Evolutionary conservation across 2,888 invertebrate species (phyloP).

Genomic region (Liodrosophila aerea): DNA sequence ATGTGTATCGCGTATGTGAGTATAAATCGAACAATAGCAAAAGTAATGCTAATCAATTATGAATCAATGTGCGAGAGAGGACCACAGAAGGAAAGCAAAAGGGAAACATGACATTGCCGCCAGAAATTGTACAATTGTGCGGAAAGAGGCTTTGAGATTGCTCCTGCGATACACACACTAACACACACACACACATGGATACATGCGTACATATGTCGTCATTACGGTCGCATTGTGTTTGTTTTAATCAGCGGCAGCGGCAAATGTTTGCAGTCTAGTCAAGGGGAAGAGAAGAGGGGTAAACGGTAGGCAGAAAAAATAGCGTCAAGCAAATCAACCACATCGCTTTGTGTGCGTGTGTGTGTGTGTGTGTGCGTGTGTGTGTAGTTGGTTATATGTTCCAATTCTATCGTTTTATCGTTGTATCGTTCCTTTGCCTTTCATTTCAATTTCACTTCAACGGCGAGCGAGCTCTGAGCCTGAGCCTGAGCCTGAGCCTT

Average conservation of each 20-base stretch:
- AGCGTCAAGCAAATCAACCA: slow-evolving; percentile 62
- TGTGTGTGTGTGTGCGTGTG: slow-evolving; percentile 8
- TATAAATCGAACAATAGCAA: slow-evolving; percentile 66
- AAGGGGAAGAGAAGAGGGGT: slow-evolving; percentile 17
- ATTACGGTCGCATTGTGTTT: slow-evolving; percentile 75
- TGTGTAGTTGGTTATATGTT: slow-evolving; percentile 11
- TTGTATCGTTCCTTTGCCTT: slow-evolving; percentile 35
- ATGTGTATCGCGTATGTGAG: slow-evolving; percentile 5
- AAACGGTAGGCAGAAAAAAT: slow-evolving; percentile 29
- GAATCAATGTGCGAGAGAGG: slow-evolving; percentile 65
- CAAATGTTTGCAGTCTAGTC: slow-evolving; percentile 62
- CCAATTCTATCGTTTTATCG: slow-evolving; percentile 46
- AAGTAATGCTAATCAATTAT: slow-evolving; percentile 77
- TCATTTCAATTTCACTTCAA: slow-evolving; percentile 56
- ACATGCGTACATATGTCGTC: slow-evolving; percentile 68
- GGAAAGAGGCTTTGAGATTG: slow-evolving; percentile 66
- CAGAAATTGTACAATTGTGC: slow-evolving; percentile 76
- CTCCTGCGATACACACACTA: slow-evolving; percentile 23
- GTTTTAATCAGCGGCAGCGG: slow-evolving; percentile 72
- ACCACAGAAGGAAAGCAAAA: slow-evolving; percentile 35
- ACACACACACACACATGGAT: not conserved
- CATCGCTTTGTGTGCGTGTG: slow-evolving; percentile 11
- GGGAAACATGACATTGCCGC: slow-evolving; percentile 32
- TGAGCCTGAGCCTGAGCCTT: too few species aligned
- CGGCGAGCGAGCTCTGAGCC: too few species aligned